Conservation (phyloP, 1,140 invertebrate genomes). For the Pantala flavescens region DNA sequence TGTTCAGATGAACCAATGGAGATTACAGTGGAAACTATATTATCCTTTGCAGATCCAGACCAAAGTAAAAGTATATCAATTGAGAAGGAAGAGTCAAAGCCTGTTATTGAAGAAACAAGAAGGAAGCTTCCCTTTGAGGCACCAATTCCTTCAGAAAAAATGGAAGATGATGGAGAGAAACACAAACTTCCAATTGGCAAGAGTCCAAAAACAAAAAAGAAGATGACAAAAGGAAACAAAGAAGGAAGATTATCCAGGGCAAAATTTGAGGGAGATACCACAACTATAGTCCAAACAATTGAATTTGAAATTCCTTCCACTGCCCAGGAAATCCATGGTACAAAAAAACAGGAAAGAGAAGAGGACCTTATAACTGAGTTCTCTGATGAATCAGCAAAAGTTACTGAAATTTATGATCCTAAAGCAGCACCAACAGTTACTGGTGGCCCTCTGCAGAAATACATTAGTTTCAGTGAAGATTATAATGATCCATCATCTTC, state of each 20-base stretch:
- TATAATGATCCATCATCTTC: neutral
- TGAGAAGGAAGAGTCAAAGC: neutral
- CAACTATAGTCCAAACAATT: neutral
- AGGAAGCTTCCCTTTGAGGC: neutral
- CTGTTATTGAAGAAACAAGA: neutral
- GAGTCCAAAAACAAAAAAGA: neutral
- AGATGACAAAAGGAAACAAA: neutral
- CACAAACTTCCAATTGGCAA: neutral
- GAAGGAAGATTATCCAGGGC: neutral
- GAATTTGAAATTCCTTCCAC: neutral
- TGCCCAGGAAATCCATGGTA: neutral
- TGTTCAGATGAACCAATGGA: constrained; percentile 11
- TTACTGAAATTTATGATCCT: neutral
- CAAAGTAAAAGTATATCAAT: neutral
- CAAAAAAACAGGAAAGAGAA: neutral
- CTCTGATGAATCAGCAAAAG: neutral
- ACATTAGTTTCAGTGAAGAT: too few relatives aligned
- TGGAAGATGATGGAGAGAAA: too few relatives aligned
- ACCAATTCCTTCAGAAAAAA: neutral
- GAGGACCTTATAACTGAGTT: neutral
- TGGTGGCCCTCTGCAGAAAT: too few relatives aligned
- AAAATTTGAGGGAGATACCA: neutral
- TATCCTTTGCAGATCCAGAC: neutral
- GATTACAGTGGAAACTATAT: neutral
- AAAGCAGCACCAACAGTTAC: neutral